Base-by-base conservation (phyloP, 2,888 invertebrate genomes). In the Thyatira batis region DNA sequence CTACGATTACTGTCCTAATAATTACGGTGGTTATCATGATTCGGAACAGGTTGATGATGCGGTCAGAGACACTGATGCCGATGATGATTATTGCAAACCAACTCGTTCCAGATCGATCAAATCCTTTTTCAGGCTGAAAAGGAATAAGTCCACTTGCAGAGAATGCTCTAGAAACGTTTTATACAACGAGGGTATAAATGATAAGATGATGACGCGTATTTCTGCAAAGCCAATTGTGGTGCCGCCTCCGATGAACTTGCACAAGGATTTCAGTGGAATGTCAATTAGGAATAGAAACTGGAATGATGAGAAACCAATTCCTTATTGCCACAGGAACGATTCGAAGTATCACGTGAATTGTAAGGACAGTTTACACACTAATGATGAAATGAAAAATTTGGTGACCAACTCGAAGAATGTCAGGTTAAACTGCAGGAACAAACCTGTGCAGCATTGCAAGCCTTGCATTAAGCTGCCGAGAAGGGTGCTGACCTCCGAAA, bases 141-240 rank as follows among this genome's bases (percentile, higher is more conserved):
- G 58, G 23, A 58, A 65, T 10, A 54, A 50, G 30, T 25, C 20
- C 2, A 21, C 6, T 21, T 33, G 51, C 5, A 54, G 21, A 5
- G 51, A 63, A 13, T 46, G 53, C 11, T 54, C 62, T 1, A 73
- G 79, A 49, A 83, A 69, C 57, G 76, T 71, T 17, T 54, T 86
- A 30, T 87, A 87, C 59, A 87, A 87, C 50, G 87, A 89, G 63
- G 87, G 87, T 13, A 87, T 87, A 20, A 79, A 78, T 57, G 82
- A 87, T 50, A 28, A 33, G 0, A 57, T 74, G 21, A 60, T 72
- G 0, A 52, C 64, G 25, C 57, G 54, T 3, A 48, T 60, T 33
- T 63, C 61, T 3, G 20, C 57, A n/a, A 10, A 43, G 9, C 39
- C 64, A 0, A 49, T 49, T 0, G 48, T 20, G 10, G 17, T 51